Evolutionary conservation across 2,113 vertebrate species (phyloP), one percentile per base, ranked within the genome.

Genomic region (Anoplopoma fimbria): DNA sequence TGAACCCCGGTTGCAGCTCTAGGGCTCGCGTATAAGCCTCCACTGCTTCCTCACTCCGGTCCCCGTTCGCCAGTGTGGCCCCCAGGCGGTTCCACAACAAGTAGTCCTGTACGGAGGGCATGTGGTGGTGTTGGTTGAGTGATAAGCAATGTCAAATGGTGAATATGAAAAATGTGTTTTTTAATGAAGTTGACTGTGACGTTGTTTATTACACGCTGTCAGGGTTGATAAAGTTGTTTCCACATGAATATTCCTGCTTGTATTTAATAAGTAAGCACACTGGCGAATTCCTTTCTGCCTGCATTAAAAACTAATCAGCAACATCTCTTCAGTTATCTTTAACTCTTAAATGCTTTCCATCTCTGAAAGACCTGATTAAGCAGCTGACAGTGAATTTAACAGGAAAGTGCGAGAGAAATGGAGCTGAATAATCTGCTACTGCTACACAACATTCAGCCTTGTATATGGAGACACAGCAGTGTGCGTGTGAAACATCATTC

Each of bases 11-110:
- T n/a, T 99, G 98, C 25, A 99, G 97, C 91, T 99, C 97, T 81
- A 99, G 88, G 0, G 98, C 98, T 38, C 96, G 77, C 0, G 97
- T 98, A 75, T 99, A 99, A 1, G 98, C 98, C 75, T 99, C 98
- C 42, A 99, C 97, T 0, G 98, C 98, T 86, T 99, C 98, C 82
- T 97, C 96, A 0, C 98, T 99, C 83, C 98, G 96, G 91, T 99
- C 98, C 38, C 98, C 98, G 0, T 99, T 99, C 0, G 98, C 98
- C 92, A 99, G 84, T 0, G 98, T 99, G 1, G 98, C 98, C 51
- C 98, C 98, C 2, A 99, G 96, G 27, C 98, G 97, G 90, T 99
- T 99, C 98, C 98, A 99, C 69, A 99, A 69, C 0, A 99, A 96
- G 29, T 99, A 99, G 93, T 99, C 98, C 98, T 99, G 93, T 29